These are phyloP conservation scores for Napeogenes sylphis DNA, from an alignment of 2,888 invertebrate species.

Conservation along the genomic window DNA sequence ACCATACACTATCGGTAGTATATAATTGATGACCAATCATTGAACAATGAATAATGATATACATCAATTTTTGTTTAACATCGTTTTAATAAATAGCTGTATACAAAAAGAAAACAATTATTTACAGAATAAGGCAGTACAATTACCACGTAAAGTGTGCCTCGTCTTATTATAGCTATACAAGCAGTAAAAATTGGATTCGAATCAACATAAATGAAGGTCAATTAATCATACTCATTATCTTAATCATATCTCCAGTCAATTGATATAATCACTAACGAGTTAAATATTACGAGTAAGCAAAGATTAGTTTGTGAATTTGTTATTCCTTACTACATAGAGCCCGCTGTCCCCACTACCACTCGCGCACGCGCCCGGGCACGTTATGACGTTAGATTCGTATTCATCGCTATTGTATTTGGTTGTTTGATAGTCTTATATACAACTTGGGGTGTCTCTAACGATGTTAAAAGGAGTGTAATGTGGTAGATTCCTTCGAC, in stretches of 20 bases:
- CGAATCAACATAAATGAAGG: constrained; percentile 59
- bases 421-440: neutral
- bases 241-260: constrained; percentile 66
- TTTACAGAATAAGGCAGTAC: constrained; percentile 77
- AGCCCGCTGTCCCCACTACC: constrained; percentile 40
- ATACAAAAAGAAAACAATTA: constrained; percentile 77
- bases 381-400: constrained; percentile 19
- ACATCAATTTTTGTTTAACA: constrained; percentile 74
- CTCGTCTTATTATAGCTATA: constrained; percentile 73
- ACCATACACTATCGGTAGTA: constrained; percentile 76
- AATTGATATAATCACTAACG: constrained; percentile 69
- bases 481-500: neutral
- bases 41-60: constrained; percentile 75
- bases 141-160: constrained; percentile 74
- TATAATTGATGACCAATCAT: constrained; percentile 76
- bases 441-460: constrained; percentile 13
- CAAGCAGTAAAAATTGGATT: constrained; percentile 73
- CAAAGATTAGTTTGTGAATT: constrained; percentile 76
- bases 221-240: constrained; percentile 52
- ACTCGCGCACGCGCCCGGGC: constrained; percentile 15
- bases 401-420: constrained; percentile 16
- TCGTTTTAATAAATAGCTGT: constrained; percentile 79
- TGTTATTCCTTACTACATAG: constrained; percentile 54
- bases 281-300: constrained; percentile 73
- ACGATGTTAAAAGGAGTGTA: constrained; percentile 13